A percentile compares a stretch with the other conserved stretches of the same genome.
phyloP scores from a whole-genome alignment of 2,888 invertebrate genomes.

The Eumacrocentrus americanus region DNA sequence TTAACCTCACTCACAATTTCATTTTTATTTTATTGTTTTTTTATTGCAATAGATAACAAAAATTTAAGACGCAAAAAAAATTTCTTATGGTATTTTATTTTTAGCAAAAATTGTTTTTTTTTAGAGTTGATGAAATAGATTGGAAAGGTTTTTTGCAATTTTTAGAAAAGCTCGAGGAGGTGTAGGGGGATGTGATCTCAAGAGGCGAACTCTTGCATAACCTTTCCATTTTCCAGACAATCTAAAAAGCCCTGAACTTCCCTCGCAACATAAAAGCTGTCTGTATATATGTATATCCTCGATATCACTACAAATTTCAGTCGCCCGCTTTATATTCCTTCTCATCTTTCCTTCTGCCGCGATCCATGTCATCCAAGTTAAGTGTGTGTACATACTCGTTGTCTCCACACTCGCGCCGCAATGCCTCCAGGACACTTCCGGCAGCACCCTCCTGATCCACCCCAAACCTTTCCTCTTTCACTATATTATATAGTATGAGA shows the following conservation, averaged over 20 bases:
- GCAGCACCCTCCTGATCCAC: not conserved
- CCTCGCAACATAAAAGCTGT: conserved; percentile 22
- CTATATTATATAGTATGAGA: too few species aligned
- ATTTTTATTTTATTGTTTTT: not conserved
- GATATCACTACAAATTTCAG: conserved; percentile 14
- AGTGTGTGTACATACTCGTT: conserved; percentile 3
- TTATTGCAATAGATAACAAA: too few species aligned
- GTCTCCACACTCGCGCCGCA: not conserved
- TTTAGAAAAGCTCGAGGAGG: conserved; percentile 26
- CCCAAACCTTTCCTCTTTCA: too few species aligned
- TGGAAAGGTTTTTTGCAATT: too few species aligned
- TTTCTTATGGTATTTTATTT: too few species aligned
- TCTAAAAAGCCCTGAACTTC: conserved; percentile 44
- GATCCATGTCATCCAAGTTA: conserved; percentile 1
- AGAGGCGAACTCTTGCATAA: conserved; percentile 36
- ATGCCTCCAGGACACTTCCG: not conserved
- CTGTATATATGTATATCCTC: not conserved
- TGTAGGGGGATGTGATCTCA: conserved; percentile 9
- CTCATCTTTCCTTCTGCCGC: not conserved
- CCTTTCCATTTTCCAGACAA: conserved; percentile 47
- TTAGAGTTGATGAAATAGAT: too few species aligned
- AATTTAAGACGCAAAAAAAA: too few species aligned
- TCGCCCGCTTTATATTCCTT: conserved; percentile 7
- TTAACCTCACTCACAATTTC: not conserved
- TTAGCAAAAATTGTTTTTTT: too few species aligned